Base-by-base conservation (phyloP, 2,797 vertebrate species). In the Schizopygopsis pylzovi region DNA sequence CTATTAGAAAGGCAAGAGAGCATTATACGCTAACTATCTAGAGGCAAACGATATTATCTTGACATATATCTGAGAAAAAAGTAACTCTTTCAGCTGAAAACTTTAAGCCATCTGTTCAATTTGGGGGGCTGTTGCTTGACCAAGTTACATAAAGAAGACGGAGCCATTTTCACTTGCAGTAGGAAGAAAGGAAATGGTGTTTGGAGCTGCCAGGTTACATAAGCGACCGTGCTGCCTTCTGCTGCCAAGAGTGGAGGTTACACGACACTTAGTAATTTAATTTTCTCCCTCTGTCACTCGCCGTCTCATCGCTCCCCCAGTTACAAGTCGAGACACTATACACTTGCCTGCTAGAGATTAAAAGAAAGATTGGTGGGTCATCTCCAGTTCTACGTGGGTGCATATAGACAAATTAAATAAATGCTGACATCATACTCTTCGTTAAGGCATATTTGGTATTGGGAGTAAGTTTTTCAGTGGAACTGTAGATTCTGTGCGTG, bases 171-270 rank as follows among this genome's bases (percentile, higher is more conserved):
- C 83, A 81, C 83, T 89, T 79, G 82, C 78, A 70, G 87, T 83
- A 88, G 49, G 88, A 86, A 88, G 82, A 86, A 88, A 85, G 85
- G 75, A 88, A 86, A 79, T 79, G 78, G 81, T 84, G 76, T 84
- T 92, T 87, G 77, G 85, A 88, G 86, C 82, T 91, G 90, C 84
- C 86, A 88, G 86, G 86, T 89, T 89, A 88, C 88, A 89, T 89
- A 87, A 90, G 86, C 49, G 54, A 89, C 86, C 72, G 39, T 75
- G 72, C 87, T 82, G 84, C 52, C 85, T 83, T 83, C 84, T 81
- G 83, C 85, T 90, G 90, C 89, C 87, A 91, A 89, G 86, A 88
- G 77, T 81, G 83, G 75, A 85, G 87, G 81, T 90, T 88, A 86
- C 71, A 81, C 22, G 85, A 72, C 79, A 61, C 73, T 79, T 33